phyloP scores from a whole-genome alignment of 2,797 vertebrate species.

The Tenualosa ilisha region DNA sequence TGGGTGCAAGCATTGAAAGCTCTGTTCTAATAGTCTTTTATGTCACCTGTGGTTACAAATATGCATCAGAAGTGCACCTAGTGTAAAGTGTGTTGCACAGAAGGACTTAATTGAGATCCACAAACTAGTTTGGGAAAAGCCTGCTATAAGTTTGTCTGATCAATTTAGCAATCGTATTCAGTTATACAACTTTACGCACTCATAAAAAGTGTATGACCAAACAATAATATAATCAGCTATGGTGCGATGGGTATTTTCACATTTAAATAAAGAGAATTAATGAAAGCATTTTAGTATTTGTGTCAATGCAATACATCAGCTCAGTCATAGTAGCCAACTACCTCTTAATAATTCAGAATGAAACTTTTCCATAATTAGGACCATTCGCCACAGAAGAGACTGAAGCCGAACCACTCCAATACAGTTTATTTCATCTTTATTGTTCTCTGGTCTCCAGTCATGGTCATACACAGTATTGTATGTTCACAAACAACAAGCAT shows the following conservation, averaged over 20 bases:
- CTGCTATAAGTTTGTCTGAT: too few species aligned
- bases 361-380: not conserved
- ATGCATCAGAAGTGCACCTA: too few species aligned
- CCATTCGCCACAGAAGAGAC: not conserved
- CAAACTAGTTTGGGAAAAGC: too few species aligned
- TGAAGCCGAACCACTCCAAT: not conserved
- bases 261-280: not conserved
- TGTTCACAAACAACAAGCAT: conserved; percentile 59
- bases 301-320: not conserved
- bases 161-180: too few species aligned
- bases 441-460: conserved; percentile 44
- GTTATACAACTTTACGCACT: too few species aligned
- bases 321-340: not conserved
- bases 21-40: too few species aligned
- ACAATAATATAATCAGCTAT: not conserved
- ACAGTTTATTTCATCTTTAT: conserved; percentile 30
- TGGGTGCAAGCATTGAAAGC: too few species aligned
- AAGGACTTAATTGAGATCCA: too few species aligned
- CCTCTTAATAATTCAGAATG: too few species aligned
- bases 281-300: not conserved
- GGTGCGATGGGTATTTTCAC: not conserved
- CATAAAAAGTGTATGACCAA: not conserved
- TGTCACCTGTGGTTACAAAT: too few species aligned
- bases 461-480: conserved; percentile 55
- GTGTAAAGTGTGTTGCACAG: too few species aligned